phyloP scores from a whole-genome alignment of 2,888 invertebrate genomes.

The Lasiommata megera region DNA sequence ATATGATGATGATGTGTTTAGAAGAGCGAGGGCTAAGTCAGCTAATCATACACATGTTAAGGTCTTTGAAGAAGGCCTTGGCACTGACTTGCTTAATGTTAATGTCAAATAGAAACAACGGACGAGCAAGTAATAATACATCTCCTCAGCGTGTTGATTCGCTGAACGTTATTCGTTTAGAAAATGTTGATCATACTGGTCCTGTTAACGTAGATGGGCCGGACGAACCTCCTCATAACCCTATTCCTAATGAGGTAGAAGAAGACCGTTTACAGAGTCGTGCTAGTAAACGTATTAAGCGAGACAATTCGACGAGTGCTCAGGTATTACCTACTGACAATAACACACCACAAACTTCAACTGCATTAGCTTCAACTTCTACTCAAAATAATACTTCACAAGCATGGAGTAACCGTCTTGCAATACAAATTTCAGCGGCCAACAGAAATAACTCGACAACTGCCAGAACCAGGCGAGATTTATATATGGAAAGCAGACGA shows the following conservation, averaged over 20 bases:
- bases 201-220: conserved; percentile 67
- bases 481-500: conserved; percentile 63
- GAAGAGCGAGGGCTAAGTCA: conserved; percentile 71
- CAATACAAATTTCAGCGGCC: conserved; percentile 72
- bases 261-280: conserved; percentile 36
- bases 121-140: conserved; percentile 42
- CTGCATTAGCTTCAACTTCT: conserved; percentile 32
- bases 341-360: conserved; percentile 19
- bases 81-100: conserved; percentile 73
- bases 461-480: conserved; percentile 62
- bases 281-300: conserved; percentile 31
- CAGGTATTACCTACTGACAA: conserved; percentile 24
- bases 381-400: conserved; percentile 40
- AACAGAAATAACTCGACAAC: conserved; percentile 69
- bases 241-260: conserved; percentile 35
- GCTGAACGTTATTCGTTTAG: conserved; percentile 62
- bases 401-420: conserved; percentile 68
- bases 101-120: conserved; percentile 62
- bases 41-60: conserved; percentile 68
- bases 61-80: conserved; percentile 69
- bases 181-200: conserved; percentile 64
- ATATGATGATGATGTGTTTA: conserved; percentile 78
- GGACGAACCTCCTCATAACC: conserved; percentile 49
- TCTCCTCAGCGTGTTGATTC: conserved; percentile 55
- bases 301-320: conserved; percentile 22